Evolutionary conservation across 2,113 vertebrate species (phyloP), one percentile per base, ranked within the genome.

Genomic region (Equus quagga): DNA sequence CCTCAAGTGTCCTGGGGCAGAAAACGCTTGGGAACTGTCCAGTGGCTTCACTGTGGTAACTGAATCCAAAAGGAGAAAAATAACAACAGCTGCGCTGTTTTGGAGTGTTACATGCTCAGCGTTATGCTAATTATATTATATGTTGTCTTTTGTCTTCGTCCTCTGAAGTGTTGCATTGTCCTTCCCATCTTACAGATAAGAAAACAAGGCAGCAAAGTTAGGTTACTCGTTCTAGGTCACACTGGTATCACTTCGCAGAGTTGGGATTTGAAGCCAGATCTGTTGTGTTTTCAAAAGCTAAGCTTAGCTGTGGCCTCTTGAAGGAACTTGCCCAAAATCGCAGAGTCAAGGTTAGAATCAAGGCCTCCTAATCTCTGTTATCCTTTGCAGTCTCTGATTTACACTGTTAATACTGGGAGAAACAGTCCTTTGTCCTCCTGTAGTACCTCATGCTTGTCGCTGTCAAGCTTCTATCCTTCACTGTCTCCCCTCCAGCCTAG

Each of bases 391-490:
- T 23, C 11, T 28, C 67, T 8, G 3, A 2, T 44, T 19, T 76
- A 79, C 44, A 3, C 92, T 58, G 44, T 80, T 56, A 14, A 6
- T 12, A 10, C 49, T 10, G 3, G 0, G 0, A 60, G 75, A 62
- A 33, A 7, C 51, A 24, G 31, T 24, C 18, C 33, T 84, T 2
- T 49, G 56, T 15, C 49, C 62, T 65, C 28, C 69, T 14, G 13
- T 5, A 3, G 41, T 26, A 10, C 46, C 49, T 44, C 6, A 0
- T 8, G 9, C 3, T 0, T 13, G 0, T 58, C 15, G 36, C 24
- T 44, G 46, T 24, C 13, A 8, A 5, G 10, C 13, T 14, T 26
- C 84, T 56, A 10, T 69, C 5, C 23, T 28, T 41, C 18, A 4
- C 64, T 67, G 5, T 12, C 18, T 76, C 54, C 28, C 23, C 41